These are phyloP conservation scores for Rhopilema esculentum DNA, from an alignment of 30 jellyfish, hydroid and myxozoan species.

Conservation along the genomic window DNA sequence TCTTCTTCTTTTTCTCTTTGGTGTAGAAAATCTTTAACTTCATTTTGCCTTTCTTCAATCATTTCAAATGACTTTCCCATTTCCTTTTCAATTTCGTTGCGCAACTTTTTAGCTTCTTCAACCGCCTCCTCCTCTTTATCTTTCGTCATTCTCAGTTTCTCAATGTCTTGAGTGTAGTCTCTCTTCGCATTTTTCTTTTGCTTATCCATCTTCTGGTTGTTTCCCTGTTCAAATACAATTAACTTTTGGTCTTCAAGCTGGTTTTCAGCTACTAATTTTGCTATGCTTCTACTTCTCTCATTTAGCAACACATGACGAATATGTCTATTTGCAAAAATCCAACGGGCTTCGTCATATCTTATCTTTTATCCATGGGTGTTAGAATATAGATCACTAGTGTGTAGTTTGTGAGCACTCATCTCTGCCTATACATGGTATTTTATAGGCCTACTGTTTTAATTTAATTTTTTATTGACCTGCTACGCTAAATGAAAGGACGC, in stretches of 20 bases:
- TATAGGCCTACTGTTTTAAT: neutral
- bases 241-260: too few species aligned
- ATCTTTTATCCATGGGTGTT: neutral
- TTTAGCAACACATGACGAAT: too few species aligned
- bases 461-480: constrained; percentile 35
- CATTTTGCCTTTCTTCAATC: constrained; percentile 65
- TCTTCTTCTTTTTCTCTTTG: constrained; percentile 68
- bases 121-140: constrained; percentile 39
- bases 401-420: neutral
- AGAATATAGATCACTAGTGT: neutral
- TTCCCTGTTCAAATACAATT: neutral
- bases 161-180: constrained; percentile 30
- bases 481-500: constrained; percentile 42
- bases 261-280: too few species aligned
- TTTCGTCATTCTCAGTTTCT: constrained; percentile 23
- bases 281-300: too few species aligned
- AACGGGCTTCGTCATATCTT: neutral
- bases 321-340: too few species aligned
- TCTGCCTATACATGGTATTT: neutral
- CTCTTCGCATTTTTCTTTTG: neutral
- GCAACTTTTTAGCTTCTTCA: constrained; percentile 51
- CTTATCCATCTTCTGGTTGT: neutral
- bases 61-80: constrained; percentile 72
- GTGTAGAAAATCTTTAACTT: constrained; percentile 48
- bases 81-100: constrained; percentile 62